phyloP scores from a whole-genome alignment of 1,140 invertebrate genomes.

The Ptiloglossa arizonensis region DNA sequence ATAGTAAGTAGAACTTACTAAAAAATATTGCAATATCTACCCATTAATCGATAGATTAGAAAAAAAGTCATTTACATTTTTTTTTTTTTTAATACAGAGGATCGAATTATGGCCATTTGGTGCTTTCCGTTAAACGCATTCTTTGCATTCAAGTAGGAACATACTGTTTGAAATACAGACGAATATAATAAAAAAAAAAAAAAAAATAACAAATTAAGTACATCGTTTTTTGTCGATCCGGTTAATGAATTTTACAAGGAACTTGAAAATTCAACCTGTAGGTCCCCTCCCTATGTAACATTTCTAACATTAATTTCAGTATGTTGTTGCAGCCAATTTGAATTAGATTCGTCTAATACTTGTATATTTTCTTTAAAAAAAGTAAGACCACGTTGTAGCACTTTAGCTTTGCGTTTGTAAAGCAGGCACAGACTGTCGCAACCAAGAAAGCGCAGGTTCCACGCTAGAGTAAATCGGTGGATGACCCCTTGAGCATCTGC shows the following conservation, averaged over 20 bases:
- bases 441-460: conserved; percentile 75
- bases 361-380: background rate
- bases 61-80: conserved; percentile 10
- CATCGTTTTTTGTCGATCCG: background rate
- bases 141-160: conserved; percentile 50
- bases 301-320: background rate
- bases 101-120: conserved; percentile 44
- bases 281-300: conserved; percentile 5
- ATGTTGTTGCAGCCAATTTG: background rate
- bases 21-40: conserved; percentile 31
- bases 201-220: conserved; percentile 28
- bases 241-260: conserved; percentile 14
- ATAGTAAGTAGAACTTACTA: background rate
- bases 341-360: conserved; percentile 7
- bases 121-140: conserved; percentile 29
- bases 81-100: conserved; percentile 8
- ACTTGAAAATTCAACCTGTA: background rate
- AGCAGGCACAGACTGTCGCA: conserved; percentile 77
- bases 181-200: conserved; percentile 4
- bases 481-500: conserved; percentile 84
- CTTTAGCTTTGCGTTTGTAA: conserved; percentile 69
- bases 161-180: conserved; percentile 41
- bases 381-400: conserved; percentile 3
- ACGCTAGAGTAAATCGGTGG: conserved; percentile 83
- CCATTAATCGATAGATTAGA: conserved; percentile 17